Evolutionary conservation across 2,888 invertebrate species (phyloP).

Genomic region (Drosophila merina): DNA sequence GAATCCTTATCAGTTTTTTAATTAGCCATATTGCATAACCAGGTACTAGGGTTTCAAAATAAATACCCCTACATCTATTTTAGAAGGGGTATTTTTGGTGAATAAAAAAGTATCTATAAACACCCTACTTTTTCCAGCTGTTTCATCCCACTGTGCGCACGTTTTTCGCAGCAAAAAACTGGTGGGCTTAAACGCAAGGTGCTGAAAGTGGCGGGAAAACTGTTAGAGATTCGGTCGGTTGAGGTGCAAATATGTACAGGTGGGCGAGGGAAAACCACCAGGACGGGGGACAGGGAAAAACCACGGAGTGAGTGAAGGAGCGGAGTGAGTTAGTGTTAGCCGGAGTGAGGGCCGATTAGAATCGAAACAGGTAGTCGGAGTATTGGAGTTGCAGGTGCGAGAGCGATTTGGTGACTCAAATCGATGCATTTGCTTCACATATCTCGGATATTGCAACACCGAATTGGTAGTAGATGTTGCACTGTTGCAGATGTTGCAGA

Average conservation of each 20-base stretch:
- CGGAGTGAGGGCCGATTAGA: slow-evolving; percentile 62
- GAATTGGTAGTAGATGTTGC: slow-evolving; percentile 4
- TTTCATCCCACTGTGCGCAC: slow-evolving; percentile 65
- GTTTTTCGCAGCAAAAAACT: slow-evolving; percentile 69
- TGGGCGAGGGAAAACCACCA: slow-evolving; percentile 12
- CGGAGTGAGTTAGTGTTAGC: slow-evolving; percentile 45
- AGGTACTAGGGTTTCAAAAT: background rate
- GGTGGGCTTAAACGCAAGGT: slow-evolving; percentile 65
- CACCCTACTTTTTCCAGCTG: background rate
- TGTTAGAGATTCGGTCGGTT: slow-evolving; percentile 55
- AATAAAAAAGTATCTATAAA: no score
- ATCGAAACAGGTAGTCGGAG: slow-evolving; percentile 70
- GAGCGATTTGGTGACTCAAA: slow-evolving; percentile 15
- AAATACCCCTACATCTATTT: no score
- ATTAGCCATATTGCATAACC: background rate
- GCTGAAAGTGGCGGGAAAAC: slow-evolving; percentile 76
- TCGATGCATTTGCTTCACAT: slow-evolving; percentile 27
- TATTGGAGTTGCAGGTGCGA: slow-evolving; percentile 27
- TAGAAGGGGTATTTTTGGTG: no score
- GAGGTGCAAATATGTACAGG: slow-evolving; percentile 1
- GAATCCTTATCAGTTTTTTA: background rate
- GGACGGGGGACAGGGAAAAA: background rate
- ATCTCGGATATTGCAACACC: slow-evolving; percentile 22
- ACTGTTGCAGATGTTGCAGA: background rate
- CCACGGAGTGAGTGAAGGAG: slow-evolving; percentile 23